Evolutionary conservation across 2,888 invertebrate genomes (phyloP).

Genomic region (Ecliptopera silaceata): DNA sequence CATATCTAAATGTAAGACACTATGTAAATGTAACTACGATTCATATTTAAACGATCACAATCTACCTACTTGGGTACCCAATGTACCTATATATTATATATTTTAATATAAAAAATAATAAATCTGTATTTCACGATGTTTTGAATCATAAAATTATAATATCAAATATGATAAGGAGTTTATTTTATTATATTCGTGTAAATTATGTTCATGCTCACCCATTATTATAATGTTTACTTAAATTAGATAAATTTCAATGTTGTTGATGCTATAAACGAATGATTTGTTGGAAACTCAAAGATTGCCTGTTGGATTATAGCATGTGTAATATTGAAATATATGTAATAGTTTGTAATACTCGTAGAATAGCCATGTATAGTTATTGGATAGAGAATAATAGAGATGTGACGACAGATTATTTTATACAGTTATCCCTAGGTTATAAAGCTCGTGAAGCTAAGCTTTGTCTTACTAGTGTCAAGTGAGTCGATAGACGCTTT

Average conservation of each 20-base stretch:
- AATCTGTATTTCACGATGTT: not conserved
- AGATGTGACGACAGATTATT: conserved; percentile 57
- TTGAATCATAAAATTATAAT: not conserved
- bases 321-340: conserved; percentile 33
- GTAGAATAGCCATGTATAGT: conserved; percentile 55
- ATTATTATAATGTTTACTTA: conserved; percentile 4
- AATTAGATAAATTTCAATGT: conserved; percentile 21
- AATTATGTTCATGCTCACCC: conserved; percentile 13
- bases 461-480: conserved; percentile 49
- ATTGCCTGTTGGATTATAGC: conserved; percentile 16
- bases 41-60: not conserved
- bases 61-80: not conserved
- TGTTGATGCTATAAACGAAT: conserved; percentile 23
- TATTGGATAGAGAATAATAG: conserved; percentile 67
- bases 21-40: conserved; percentile 15
- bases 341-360: conserved; percentile 58
- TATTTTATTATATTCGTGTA: not conserved
- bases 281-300: not conserved
- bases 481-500: conserved; percentile 56
- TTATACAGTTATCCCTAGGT: conserved; percentile 62
- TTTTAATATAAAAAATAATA: not conserved
- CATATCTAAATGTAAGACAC: conserved; percentile 61
- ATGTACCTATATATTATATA: not conserved
- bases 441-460: conserved; percentile 33
- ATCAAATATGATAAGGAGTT: not conserved